Base-by-base conservation (phyloP, 1,140 invertebrate genomes). In the Drosophila ambigua region DNA sequence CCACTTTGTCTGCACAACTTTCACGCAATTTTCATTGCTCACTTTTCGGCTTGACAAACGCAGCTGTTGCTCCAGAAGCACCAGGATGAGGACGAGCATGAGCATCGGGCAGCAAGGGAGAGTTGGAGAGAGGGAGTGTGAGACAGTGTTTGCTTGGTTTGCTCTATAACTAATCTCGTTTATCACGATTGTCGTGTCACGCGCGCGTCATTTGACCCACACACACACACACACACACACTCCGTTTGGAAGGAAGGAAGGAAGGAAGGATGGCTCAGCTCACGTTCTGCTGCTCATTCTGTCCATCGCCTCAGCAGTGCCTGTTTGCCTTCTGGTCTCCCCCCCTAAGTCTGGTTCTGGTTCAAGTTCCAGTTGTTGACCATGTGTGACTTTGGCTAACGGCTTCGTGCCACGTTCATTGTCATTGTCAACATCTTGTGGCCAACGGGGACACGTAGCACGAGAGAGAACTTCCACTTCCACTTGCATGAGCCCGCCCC, bases 351-450 rank as follows among this genome's bases (percentile, higher is more conserved):
- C 45, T 66, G n/a, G 24, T n/a, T 31, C 49, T 67, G 15, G 46
- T 24, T 31, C 49, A 4, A 16, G 39, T 35, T 67, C 49, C 50
- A 55, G 20, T 48, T 67, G 63, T 79, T 85, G 75, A 79, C 76
- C 80, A 79, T 68, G 79, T 74, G 68, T 58, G 54, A 62, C 43
- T 77, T 62, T 57, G 68, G 43, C 60, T 51, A 52, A 15, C 50
- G 67, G 48, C 62, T 45, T 35, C 39, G 53, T 31, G 59, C 77
- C 82, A 87, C 82, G 82, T 78, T 85, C 82, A 87, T 80, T 87
- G 82, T 81, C 77, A 87, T 87, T 87, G 74, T 87, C 83, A 85
- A 85, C 82, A 85, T 87, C 82, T 87, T 85, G 82, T 58, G 74
- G 83, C 74, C 66, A 67, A 64, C 62, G 72, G 76, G 28, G 58